Evolutionary conservation across 2,113 vertebrate species (phyloP).

Genomic region (Neotoma lepida): DNA sequence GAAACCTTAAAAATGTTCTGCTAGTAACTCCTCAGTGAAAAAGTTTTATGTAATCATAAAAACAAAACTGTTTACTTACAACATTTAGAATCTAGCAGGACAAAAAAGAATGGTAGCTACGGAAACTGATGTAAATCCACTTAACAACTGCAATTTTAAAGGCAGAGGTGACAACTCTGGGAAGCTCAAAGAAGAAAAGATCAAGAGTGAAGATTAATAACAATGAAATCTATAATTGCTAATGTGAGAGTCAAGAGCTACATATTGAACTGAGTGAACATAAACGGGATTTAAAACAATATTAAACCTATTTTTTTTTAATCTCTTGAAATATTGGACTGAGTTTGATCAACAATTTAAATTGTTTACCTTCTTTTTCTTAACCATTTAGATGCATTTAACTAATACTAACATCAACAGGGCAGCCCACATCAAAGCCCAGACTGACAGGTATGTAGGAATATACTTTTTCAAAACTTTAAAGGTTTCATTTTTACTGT

Average conservation of each 20-base stretch:
- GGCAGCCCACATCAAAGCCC: not conserved
- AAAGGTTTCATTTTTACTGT: not conserved
- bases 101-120: conserved; percentile 29
- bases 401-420: too few species aligned
- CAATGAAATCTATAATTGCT: conserved; percentile 25
- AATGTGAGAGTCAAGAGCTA: conserved; percentile 39
- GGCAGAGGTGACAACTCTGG: conserved; percentile 21
- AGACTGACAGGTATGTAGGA: not conserved
- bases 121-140: conserved; percentile 47
- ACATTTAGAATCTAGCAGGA: conserved; percentile 50
- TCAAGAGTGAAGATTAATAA: not conserved
- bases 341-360: not conserved
- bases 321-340: not conserved
- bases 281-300: conserved; percentile 39
- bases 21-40: conserved; percentile 57
- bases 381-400: not conserved
- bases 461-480: too few species aligned
- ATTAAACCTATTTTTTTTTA: not conserved
- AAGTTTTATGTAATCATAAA: conserved; percentile 56
- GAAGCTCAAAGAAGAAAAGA: not conserved
- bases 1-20: conserved; percentile 33
- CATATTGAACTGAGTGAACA: not conserved
- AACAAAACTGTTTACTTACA: conserved; percentile 39
- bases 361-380: not conserved
- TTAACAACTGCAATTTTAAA: not conserved